Evolutionary conservation across 1,140 invertebrate genomes (phyloP).

Genomic region (Stratiolaelaps scimitus): DNA sequence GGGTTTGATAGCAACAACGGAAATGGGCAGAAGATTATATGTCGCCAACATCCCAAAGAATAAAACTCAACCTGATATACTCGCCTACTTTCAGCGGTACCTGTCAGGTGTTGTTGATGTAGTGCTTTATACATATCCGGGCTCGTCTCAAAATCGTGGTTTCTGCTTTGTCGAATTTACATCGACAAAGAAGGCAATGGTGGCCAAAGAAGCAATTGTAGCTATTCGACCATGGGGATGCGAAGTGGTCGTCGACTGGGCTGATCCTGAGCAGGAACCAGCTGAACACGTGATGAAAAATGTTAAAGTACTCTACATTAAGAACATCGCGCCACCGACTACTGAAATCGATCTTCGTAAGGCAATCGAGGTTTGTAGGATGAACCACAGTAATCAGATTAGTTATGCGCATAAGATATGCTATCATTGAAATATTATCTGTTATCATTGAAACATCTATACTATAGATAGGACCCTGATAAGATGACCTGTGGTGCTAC

Average conservation of each 20-base stretch:
- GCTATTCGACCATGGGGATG: conserved; percentile 12
- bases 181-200: conserved; percentile 11
- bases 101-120: conserved; percentile 7
- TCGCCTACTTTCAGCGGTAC: conserved; percentile 4
- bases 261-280: conserved; percentile 14
- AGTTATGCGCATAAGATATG: too few species aligned
- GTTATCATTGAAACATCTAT: too few species aligned
- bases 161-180: conserved; percentile 24
- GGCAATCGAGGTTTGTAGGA: not conserved
- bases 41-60: conserved; percentile 24
- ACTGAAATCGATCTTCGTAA: not conserved
- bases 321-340: not conserved
- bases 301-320: conserved; percentile 24
- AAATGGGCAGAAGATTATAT: conserved; percentile 24
- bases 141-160: conserved; percentile 11
- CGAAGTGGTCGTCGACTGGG: conserved; percentile 23
- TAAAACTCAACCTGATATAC: conserved; percentile 13
- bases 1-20: conserved; percentile 14
- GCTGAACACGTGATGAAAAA: conserved; percentile 14
- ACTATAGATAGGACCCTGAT: too few species aligned
- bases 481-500: too few species aligned
- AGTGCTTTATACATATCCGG: conserved; percentile 10
- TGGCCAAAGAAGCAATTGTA: conserved; percentile 23
- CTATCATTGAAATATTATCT: too few species aligned
- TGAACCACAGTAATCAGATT: not conserved